Evolutionary conservation across 2,888 invertebrate genomes (phyloP), one percentile per base, ranked within the genome.

Genomic region (Amphipoea oculea): DNA sequence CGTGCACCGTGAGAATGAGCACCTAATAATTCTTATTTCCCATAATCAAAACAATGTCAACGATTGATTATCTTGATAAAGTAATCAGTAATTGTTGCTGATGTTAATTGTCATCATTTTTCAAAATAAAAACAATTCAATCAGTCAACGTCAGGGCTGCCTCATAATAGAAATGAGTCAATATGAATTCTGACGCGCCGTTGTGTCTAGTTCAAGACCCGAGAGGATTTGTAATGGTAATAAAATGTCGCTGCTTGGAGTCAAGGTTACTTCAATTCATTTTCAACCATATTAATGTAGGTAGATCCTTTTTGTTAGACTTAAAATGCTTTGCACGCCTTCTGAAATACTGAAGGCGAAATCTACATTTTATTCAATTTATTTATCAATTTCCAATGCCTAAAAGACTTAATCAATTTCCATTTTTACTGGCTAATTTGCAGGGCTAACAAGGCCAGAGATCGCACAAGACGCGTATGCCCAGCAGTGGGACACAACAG

Each of bases 191-290:
- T 79, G 76, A 73, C 80, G 78, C 83, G 81, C 63, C 83, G 12
- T 45, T 71, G 75, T 82, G 89, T 86, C 86, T 87, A 85, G 86
- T 82, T 83, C 48, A 60, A 78, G 83, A 77, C 86, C 81, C 86
- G 12, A 63, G 83, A 79, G 86, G 71, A 80, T 78, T 88, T 70
- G 77, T 83, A 80, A 84, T 82, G 76, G 67, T 81, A 79, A 84
- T 83, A 86, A 81, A 86, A 89, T 85, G 73, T 78, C 77, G 70
- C 69, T 83, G 69, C 65, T 80, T 65, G 66, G 77, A 70, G 82
- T 81, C 84, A 87, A 88, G 84, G 87, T 86, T 79, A 72, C 11
- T 68, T 71, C 65, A 79, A 81, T 80, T 78, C 40, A 86, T 82
- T 85, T 83, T 74, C 65, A n/a, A 69, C 29, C 73, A 73, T 40